phyloP scores from a whole-genome alignment of 2,113 vertebrate species.

The Tonatia bakeri region DNA sequence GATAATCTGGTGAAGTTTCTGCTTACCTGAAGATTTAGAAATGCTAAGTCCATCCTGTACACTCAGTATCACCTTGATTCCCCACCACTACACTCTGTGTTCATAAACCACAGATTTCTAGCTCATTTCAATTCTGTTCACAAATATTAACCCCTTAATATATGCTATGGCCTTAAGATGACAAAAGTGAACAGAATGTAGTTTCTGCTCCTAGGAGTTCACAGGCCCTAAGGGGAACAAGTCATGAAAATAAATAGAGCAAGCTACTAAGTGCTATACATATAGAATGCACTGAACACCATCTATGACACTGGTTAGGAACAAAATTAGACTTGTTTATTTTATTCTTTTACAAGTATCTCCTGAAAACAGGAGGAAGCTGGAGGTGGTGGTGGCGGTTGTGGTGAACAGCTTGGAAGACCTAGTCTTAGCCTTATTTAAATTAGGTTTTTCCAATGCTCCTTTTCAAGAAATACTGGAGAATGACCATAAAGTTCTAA shows the following conservation, averaged over 20 bases:
- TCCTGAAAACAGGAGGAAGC: conserved; percentile 33
- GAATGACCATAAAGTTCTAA: not conserved
- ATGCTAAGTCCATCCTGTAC: not conserved
- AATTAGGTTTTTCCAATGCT: conserved; percentile 2
- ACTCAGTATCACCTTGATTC: not conserved
- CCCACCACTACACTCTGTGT: not conserved
- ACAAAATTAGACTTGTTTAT: conserved; percentile 38
- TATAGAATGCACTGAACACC: not conserved
- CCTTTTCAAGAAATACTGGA: conserved; percentile 33
- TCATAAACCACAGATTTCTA: conserved; percentile 42
- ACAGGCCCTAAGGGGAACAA: conserved; percentile 8
- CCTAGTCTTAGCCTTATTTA: not conserved
- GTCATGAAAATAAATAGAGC: conserved; percentile 4
- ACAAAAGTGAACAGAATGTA: conserved; percentile 34
- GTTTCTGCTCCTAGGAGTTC: not conserved
- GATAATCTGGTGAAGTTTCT: not conserved
- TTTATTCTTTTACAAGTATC: conserved; percentile 47
- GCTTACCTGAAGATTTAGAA: conserved; percentile 50
- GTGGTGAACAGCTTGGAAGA: not conserved
- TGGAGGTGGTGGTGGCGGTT: not conserved
- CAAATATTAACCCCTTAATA: not conserved
- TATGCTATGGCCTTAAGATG: not conserved
- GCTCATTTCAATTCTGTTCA: conserved; percentile 28
- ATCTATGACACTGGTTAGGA: conserved; percentile 30
- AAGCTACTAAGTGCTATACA: conserved; percentile 9